These are phyloP conservation scores for Oreochromis aureus DNA, from an alignment of 2,113 vertebrate genomes.

Conservation along the genomic window DNA sequence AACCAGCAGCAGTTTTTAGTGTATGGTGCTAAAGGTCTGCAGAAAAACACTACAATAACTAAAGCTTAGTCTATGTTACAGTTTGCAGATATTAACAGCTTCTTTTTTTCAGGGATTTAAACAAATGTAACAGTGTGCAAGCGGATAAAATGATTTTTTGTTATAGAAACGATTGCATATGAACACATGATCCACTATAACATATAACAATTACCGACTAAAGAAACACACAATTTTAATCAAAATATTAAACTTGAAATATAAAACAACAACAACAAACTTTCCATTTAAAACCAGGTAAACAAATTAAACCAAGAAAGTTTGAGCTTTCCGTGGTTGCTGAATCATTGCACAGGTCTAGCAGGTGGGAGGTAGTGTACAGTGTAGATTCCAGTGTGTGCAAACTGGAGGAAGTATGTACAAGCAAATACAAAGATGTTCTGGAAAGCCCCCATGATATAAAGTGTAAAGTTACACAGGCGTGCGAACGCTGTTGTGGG, in stretches of 20 bases:
- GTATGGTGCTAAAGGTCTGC: not conserved
- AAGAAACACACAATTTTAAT: not conserved
- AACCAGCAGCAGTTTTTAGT: not conserved
- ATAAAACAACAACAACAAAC: too few species aligned
- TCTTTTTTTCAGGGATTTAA: not conserved
- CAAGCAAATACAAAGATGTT: conserved; percentile 2
- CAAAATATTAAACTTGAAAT: not conserved
- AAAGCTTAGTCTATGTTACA: not conserved
- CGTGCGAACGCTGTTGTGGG: not conserved
- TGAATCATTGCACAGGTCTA: conserved; percentile 20
- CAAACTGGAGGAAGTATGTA: conserved; percentile 9
- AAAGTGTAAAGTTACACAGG: not conserved
- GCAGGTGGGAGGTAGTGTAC: conserved; percentile 21
- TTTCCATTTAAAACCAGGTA: too few species aligned
- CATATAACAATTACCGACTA: not conserved
- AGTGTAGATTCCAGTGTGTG: not conserved
- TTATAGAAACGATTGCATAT: not conserved
- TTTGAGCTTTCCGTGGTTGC: not conserved
- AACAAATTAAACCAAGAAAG: too few species aligned
- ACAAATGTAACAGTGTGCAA: not conserved
- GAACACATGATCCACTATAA: not conserved
- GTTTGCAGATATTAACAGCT: not conserved
- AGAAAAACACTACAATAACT: not conserved
- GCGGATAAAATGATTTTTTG: not conserved
- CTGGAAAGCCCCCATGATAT: conserved; percentile 42